Conservation (phyloP, 2,888 invertebrate species). For the Argyresthia albistria region DNA sequence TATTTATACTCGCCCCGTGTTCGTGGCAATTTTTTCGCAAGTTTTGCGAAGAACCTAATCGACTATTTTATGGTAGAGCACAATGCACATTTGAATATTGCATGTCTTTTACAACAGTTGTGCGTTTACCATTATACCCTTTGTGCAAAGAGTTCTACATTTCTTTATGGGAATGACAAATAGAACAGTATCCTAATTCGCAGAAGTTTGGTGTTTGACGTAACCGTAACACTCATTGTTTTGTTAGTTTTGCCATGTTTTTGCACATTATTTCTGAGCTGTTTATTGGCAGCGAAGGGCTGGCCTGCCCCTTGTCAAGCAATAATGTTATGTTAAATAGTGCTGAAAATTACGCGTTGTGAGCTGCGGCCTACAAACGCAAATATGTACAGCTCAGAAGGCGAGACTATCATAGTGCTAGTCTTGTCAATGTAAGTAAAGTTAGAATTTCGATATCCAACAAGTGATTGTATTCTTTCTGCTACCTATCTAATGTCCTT, state of each 20-base stretch:
- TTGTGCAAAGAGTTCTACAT: conserved; percentile 18
- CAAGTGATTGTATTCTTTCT: too few species aligned
- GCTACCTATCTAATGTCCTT: too few species aligned
- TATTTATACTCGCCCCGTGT: conserved; percentile 26
- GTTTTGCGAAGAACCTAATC: conserved; percentile 27
- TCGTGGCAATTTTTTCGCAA: conserved; percentile 30
- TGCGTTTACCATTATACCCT: conserved; percentile 20
- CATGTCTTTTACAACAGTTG: conserved; percentile 15
- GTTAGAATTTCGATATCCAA: too few species aligned
- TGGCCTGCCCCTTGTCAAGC: too few species aligned
- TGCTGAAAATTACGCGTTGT: too few species aligned
- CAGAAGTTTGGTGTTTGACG: conserved; percentile 40
- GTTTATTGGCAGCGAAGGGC: not conserved
- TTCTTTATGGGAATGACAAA: conserved; percentile 22
- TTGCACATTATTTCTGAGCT: not conserved
- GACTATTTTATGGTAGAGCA: conserved; percentile 17
- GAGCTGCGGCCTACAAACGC: too few species aligned
- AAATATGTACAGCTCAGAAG: too few species aligned
- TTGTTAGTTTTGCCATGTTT: not conserved
- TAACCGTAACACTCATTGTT: conserved; percentile 30
- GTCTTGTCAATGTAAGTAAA: too few species aligned
- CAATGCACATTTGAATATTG: conserved; percentile 13
- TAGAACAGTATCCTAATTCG: conserved; percentile 51
- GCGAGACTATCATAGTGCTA: too few species aligned
- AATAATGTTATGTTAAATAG: too few species aligned